Conservation (phyloP, 1,140 invertebrate genomes). For the Eurosta solidaginis region DNA sequence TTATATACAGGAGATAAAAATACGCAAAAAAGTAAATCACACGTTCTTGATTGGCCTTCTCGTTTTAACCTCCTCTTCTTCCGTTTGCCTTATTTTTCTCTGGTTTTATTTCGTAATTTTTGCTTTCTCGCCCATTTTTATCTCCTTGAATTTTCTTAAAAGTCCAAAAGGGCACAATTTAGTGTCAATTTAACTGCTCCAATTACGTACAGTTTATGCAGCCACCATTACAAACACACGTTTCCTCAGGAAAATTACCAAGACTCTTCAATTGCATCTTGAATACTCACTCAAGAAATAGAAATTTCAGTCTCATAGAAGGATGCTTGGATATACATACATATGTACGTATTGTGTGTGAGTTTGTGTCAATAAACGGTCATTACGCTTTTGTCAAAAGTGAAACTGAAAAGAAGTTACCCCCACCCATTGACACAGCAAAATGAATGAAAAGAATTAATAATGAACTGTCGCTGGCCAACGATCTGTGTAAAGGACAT, state of each 20-base stretch:
- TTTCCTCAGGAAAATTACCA: neutral
- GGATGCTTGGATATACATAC: neutral
- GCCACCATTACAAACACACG: neutral
- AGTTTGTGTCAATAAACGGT: slow-evolving; percentile 24
- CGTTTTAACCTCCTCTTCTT: neutral
- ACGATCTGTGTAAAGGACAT: slow-evolving; percentile 1
- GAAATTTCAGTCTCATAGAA: neutral
- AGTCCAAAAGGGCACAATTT: slow-evolving; percentile 30
- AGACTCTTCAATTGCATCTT: slow-evolving; percentile 25
- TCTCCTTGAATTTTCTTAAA: neutral
- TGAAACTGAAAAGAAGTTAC: neutral
- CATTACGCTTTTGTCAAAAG: slow-evolving; percentile 33
- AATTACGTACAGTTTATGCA: neutral
- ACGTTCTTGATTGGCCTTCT: slow-evolving; percentile 36
- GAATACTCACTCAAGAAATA: slow-evolving; percentile 18
- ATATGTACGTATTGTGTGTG: neutral
- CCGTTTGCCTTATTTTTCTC: neutral
- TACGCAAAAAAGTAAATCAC: neutral
- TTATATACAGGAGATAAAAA: neutral
- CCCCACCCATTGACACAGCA: neutral
- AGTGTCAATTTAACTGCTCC: slow-evolving; percentile 25
- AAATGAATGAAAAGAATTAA: neutral
- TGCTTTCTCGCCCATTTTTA: slow-evolving; percentile 14
- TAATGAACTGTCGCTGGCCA: slow-evolving; percentile 10
- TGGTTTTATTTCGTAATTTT: slow-evolving; percentile 9